phyloP scores from a whole-genome alignment of 2,113 vertebrate species.

The Elgaria multicarinata region DNA sequence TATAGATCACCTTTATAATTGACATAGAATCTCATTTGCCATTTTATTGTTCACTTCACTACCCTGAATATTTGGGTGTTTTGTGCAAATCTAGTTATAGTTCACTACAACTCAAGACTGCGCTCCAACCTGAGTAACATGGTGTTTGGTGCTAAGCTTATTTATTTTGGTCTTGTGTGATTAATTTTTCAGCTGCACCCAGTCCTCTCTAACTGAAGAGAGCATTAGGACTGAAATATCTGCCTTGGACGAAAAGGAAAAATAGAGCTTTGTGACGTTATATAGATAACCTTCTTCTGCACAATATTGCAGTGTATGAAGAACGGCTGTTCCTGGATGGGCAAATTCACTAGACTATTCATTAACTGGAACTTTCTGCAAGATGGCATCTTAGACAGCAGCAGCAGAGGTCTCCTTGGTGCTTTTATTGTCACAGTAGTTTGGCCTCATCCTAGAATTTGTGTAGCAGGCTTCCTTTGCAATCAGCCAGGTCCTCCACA shows the following conservation, averaged over 20 bases:
- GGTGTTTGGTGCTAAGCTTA: not conserved
- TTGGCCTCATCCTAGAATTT: not conserved
- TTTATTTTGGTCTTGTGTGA: not conserved
- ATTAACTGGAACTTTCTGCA: not conserved
- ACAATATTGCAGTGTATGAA: not conserved
- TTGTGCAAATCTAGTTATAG: too few species aligned
- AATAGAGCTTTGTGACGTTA: not conserved
- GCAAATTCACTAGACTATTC: not conserved
- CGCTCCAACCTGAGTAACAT: not conserved
- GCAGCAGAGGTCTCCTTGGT: not conserved
- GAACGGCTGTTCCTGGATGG: not conserved
- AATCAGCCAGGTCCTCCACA: not conserved
- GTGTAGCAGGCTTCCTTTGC: not conserved
- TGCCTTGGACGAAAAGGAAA: not conserved
- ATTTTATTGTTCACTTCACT: not conserved
- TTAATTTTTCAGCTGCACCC: not conserved
- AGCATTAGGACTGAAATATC: not conserved
- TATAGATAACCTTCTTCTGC: not conserved
- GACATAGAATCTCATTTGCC: not conserved
- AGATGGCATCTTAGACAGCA: not conserved
- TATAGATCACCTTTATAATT: not conserved
- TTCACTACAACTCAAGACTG: not conserved
- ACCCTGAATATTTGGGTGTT: not conserved
- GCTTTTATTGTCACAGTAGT: not conserved
- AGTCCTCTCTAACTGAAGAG: not conserved